A percentile compares a stretch with the other conserved stretches of the same genome.
phyloP scores from a whole-genome alignment of 2,888 invertebrate genomes.

The Ypsolopha scabrella region DNA sequence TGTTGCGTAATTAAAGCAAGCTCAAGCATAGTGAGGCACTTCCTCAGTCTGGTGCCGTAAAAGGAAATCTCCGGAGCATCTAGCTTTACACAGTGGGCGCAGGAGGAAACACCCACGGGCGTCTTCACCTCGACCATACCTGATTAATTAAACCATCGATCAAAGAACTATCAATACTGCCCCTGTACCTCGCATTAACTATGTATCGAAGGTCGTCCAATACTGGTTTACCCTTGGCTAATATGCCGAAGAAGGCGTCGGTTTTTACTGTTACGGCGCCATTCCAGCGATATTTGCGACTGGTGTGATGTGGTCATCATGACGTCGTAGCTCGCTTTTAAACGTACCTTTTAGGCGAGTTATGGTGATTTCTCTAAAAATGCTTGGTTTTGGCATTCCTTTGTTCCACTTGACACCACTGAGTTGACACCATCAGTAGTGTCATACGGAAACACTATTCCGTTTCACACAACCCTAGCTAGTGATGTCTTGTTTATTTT shows the following conservation, averaged over 20 bases:
- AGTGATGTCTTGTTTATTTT: too few species aligned
- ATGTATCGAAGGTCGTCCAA: not conserved
- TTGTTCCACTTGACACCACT: too few species aligned
- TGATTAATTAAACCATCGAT: too few species aligned
- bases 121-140: too few species aligned
- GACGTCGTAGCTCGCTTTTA: not conserved
- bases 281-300: not conserved
- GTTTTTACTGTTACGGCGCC: conserved; percentile 1
- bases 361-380: too few species aligned
- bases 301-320: not conserved
- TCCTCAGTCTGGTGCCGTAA: not conserved
- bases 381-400: too few species aligned
- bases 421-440: too few species aligned
- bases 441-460: too few species aligned
- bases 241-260: not conserved
- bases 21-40: not conserved
- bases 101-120: conserved; percentile 1
- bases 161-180: too few species aligned
- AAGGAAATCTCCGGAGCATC: not conserved
- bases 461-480: too few species aligned
- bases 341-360: too few species aligned
- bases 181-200: too few species aligned
- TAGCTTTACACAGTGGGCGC: conserved; percentile 2
- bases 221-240: not conserved
- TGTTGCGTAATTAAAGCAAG: not conserved